Conservation (phyloP, 2,888 invertebrate genomes). For the Trachelus tabidus region DNA sequence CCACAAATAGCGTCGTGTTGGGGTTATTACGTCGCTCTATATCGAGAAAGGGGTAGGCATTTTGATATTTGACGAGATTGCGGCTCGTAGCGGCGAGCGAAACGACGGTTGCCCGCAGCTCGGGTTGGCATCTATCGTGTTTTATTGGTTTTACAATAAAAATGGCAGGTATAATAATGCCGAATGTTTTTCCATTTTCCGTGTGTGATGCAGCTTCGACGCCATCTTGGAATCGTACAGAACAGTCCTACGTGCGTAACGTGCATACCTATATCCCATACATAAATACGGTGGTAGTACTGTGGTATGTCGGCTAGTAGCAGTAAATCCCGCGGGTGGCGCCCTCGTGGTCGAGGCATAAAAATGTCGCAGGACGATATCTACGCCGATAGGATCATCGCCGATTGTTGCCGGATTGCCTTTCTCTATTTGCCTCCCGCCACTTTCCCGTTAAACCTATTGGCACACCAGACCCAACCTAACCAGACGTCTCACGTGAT, state of each 20-base stretch:
- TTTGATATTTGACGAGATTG: constrained; percentile 34
- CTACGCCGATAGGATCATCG: constrained; percentile 24
- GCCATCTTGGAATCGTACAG: constrained; percentile 28
- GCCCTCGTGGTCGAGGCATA: constrained; percentile 40
- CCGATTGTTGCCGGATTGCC: constrained; percentile 22
- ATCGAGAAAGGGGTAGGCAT: neutral
- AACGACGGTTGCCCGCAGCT: constrained; percentile 29
- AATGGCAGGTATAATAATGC: constrained; percentile 41
- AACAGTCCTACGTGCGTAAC: constrained; percentile 12
- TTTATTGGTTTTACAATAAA: constrained; percentile 52
- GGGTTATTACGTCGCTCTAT: constrained; percentile 16
- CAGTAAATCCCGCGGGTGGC: constrained; percentile 45
- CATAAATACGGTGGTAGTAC: constrained; percentile 1
- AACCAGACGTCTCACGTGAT: neutral
- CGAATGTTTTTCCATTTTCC: constrained; percentile 48
- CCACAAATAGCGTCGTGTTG: constrained; percentile 14
- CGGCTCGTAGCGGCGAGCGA: constrained; percentile 22
- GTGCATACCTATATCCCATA: constrained; percentile 2
- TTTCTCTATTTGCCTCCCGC: neutral
- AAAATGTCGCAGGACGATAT: constrained; percentile 42
- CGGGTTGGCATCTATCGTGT: constrained; percentile 37
- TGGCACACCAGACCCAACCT: neutral
- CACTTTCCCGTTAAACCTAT: neutral
- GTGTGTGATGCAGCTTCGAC: constrained; percentile 39
- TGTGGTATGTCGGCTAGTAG: constrained; percentile 31